Percentiles rank a stretch among this genome's conserved stretches.
These are phyloP conservation scores for Pedicia rivosa DNA, from an alignment of 2,888 invertebrate genomes.

Conservation along the genomic window DNA sequence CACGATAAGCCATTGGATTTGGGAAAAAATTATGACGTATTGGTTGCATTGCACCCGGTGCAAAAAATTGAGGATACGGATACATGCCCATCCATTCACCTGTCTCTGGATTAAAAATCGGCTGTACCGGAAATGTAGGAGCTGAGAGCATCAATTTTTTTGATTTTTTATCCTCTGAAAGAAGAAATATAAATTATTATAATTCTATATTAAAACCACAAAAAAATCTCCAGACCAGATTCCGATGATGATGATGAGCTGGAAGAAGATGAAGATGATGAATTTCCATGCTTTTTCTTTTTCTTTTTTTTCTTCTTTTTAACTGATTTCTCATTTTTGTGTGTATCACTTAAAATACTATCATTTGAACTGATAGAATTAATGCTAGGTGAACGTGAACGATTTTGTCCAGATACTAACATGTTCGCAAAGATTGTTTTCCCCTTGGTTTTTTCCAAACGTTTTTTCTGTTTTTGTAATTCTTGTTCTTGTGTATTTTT, in stretches of 20 bases:
- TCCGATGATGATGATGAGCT: too few relatives aligned
- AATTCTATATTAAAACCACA: too few relatives aligned
- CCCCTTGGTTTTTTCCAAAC: slow-evolving; percentile 23
- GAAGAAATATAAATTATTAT: too few relatives aligned
- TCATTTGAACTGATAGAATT: slow-evolving; percentile 19
- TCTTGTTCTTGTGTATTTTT: slow-evolving; percentile 29
- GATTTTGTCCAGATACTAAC: slow-evolving; percentile 14
- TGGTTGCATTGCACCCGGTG: slow-evolving; percentile 19
- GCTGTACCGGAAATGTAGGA: slow-evolving; percentile 15
- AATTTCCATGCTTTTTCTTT: slow-evolving; percentile 16
- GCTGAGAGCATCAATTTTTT: slow-evolving; percentile 17
- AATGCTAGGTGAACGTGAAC: slow-evolving; percentile 11
- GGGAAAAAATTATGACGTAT: slow-evolving; percentile 21
- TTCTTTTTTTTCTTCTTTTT: slow-evolving; percentile 12
- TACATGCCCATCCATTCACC: slow-evolving; percentile 28
- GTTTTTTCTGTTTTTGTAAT: slow-evolving; percentile 22
- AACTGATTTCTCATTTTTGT: slow-evolving; percentile 7
- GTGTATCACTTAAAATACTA: slow-evolving; percentile 13
- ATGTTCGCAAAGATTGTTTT: slow-evolving; percentile 15
- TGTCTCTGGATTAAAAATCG: slow-evolving; percentile 19
- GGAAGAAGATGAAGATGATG: slow-evolving; percentile 21
- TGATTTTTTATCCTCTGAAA: slow-evolving; percentile 25
- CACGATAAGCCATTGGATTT: slow-evolving; percentile 23
- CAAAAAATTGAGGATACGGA: slow-evolving; percentile 22
- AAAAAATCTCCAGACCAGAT: too few relatives aligned